Base-by-base conservation (phyloP, 1,140 invertebrate species). In the Harlomillsia oculata region DNA sequence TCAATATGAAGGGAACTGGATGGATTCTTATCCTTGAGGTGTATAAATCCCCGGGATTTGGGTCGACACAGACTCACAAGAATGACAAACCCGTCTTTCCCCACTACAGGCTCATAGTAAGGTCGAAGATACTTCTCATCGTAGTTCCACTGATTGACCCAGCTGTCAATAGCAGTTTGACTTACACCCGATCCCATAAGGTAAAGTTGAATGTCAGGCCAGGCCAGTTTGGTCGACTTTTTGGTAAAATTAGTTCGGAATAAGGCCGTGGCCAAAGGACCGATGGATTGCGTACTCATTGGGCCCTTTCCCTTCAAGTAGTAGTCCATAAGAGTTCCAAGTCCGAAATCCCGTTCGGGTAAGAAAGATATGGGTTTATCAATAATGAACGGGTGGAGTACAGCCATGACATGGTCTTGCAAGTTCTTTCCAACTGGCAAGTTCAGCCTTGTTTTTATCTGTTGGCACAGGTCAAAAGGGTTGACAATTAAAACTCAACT, bases 11-110 rank as follows among this genome's bases (percentile, higher is more conserved):
- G 67, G 9, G 44, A 13, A 23, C 41, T 54, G 14, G 28, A 13
- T 2, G 66, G 62, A 48, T 67, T 46, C 9, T 53, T 51, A 18
- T 57, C 60, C 14, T 41, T 52, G 16, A 68, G 48, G 2, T 30
- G 41, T 16, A 68, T 44, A 18, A 40, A 26, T n/a, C 67, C 66
- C 9, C 46, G 20, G 45, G 62, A 66, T 43, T 63, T 66, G 5
- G 66, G 64, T 25, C 65, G 46, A 6, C 56, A 60, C 20, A 66
- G 46, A 4, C 34, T 48, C 1, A 40, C 25, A 18, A 28, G 37
- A 14, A 62, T 16, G 6, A 40, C 28, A 30, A 62, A 9, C 11
- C 32, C 44, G n/a, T 53, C 49, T 46, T 41, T 44, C 2, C 53
- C 59, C 2, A 51, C 16, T 21, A 29, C 23, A 2, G 26, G 23